Percentiles rank a stretch among this genome's conserved stretches.
These are phyloP conservation scores for Monopis laevigella DNA, from an alignment of 2,888 invertebrate genomes.

Conservation along the genomic window DNA sequence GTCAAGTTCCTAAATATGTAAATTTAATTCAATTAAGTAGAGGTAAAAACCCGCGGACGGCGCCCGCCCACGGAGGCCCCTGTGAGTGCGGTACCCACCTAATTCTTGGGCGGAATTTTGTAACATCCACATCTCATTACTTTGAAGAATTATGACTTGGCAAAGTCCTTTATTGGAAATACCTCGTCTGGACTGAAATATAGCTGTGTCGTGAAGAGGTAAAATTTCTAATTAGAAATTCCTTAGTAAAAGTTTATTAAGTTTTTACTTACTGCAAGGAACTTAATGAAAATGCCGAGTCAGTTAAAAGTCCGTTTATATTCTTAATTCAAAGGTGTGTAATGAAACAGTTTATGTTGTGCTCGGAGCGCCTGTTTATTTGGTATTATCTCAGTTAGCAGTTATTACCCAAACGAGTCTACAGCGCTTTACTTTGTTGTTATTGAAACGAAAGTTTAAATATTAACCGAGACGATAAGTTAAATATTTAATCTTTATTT, in stretches of 20 bases:
- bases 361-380: neutral
- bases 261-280: constrained; percentile 60
- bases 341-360: constrained; percentile 1
- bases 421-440: no score
- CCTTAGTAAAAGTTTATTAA: constrained; percentile 63
- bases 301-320: constrained; percentile 27
- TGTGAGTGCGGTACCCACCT: constrained; percentile 2
- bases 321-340: constrained; percentile 7
- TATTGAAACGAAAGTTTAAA: no score
- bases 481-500: no score
- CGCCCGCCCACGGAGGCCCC: neutral
- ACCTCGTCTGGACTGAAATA: constrained; percentile 65
- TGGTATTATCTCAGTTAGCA: no score
- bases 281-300: constrained; percentile 61
- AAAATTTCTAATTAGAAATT: constrained; percentile 67
- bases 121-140: constrained; percentile 66
- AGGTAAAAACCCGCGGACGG: no score
- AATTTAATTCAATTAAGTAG: neutral
- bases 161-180: constrained; percentile 68
- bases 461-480: no score
- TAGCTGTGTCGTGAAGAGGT: constrained; percentile 66
- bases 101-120: constrained; percentile 46
- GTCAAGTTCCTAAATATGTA: neutral
- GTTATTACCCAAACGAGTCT: no score
- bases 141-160: constrained; percentile 68